phyloP scores from a whole-genome alignment of 2,113 vertebrate species.

The Nothocercus julius region DNA sequence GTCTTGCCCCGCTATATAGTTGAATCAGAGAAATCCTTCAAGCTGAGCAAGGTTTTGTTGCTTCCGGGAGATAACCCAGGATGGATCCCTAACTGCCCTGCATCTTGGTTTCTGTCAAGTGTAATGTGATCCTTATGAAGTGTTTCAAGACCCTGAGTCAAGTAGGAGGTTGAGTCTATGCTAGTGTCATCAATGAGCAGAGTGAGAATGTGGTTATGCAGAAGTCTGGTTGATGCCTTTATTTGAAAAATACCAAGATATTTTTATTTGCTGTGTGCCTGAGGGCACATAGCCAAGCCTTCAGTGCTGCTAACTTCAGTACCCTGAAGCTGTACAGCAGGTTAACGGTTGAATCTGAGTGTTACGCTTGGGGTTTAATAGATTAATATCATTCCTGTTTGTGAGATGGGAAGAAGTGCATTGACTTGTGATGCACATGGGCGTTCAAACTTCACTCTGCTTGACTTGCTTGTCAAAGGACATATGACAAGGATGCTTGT shows the following conservation, averaged over 20 bases:
- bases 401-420: background rate
- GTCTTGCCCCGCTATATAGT: conserved; percentile 5
- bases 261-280: background rate
- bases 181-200: background rate
- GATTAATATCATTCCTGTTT: background rate
- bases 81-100: rapidly evolving
- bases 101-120: background rate
- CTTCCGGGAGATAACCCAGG: background rate
- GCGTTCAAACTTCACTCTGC: rapidly evolving
- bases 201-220: background rate
- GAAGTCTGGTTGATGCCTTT: background rate
- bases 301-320: background rate
- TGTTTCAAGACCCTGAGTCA: background rate
- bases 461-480: background rate
- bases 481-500: too few species aligned
- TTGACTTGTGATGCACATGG: background rate
- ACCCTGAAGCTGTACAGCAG: background rate
- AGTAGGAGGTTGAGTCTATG: background rate
- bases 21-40: rapidly evolving
- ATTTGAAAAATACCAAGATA: background rate
- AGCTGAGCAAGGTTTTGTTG: background rate
- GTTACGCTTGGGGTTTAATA: background rate
- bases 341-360: background rate
- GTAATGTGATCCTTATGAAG: background rate
- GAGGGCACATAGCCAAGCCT: background rate